Evolutionary conservation across 1,140 invertebrate species (phyloP), one percentile per base, ranked within the genome.

Genomic region (Colletes gigas): DNA sequence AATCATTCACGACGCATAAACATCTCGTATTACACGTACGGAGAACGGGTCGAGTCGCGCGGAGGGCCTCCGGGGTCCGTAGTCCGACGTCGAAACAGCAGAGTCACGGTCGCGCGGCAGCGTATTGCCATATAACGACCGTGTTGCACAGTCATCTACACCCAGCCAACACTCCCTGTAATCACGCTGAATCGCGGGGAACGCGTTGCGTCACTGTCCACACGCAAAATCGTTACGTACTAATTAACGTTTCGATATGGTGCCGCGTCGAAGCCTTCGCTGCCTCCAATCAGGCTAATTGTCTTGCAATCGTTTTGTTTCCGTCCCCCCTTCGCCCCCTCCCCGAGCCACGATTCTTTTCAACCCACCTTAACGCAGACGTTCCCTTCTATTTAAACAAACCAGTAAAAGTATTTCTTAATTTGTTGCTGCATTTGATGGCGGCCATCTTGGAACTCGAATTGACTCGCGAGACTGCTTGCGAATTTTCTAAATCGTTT

Each of bases 101-200:
- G 85, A 90, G 90, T 91, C 90, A 91, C 75, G 90, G 87, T 90
- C 88, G 85, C 76, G 85, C 85, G 87, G 85, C 84, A 83, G 85
- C 75, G 72, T 83, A 90, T 85, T 80, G 81, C 75, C 84, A 67
- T 84, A 65, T 82, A 90, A 91, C 88, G 83, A 87, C 83, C 88
- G 86, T 81, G 85, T 83, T 87, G 89, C 86, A 78, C 80, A 87
- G 86, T 90, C 88, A 91, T 91, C 84, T 82, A 83, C 83, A 75
- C 78, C 63, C 87, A 81, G 69, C 84, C 85, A 82, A 83, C 80
- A 84, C 52, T 85, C 86, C 68, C 79, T 71, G 83, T 89, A 91
- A 91, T 91, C 84, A 88, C 76, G 83, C 76, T 81, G 71, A 82
- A 88, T 81, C 85, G 85, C 78, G 78, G 71, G 81, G 79, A 89